These are phyloP conservation scores for Aphodius granarius DNA, from an alignment of 2,888 invertebrate genomes.

Conservation along the genomic window DNA sequence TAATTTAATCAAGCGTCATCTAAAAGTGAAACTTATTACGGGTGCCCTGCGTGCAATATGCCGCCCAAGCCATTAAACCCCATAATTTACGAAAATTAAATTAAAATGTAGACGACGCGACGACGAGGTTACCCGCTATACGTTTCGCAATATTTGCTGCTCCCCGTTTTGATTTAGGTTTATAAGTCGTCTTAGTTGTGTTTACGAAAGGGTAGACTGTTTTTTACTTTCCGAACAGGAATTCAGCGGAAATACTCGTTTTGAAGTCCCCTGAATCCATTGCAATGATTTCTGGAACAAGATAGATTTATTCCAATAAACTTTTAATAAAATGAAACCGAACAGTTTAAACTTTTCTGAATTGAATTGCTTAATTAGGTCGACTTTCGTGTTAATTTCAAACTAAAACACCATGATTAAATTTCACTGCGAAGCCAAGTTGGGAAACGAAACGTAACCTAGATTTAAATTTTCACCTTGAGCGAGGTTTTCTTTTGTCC, in stretches of 20 bases:
- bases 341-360: background rate
- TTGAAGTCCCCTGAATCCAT: background rate
- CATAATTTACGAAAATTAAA: background rate
- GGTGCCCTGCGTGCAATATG: background rate
- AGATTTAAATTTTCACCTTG: background rate
- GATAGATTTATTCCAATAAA: no score
- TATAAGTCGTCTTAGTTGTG: background rate
- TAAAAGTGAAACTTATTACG: constrained; percentile 16
- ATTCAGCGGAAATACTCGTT: background rate
- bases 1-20: constrained; percentile 15
- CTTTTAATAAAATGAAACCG: background rate
- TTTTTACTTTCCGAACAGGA: background rate
- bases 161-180: background rate
- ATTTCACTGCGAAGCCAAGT: background rate
- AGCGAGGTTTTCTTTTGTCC: background rate
- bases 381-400: background rate
- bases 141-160: background rate
- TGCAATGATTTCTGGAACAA: no score
- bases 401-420: background rate
- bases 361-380: background rate
- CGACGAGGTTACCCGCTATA: background rate
- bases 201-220: background rate
- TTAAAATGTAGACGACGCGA: background rate
- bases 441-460: background rate
- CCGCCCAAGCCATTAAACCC: constrained; percentile 2